Base-by-base conservation (phyloP, 2,888 invertebrate genomes). In the Drymonia ruficornis region DNA sequence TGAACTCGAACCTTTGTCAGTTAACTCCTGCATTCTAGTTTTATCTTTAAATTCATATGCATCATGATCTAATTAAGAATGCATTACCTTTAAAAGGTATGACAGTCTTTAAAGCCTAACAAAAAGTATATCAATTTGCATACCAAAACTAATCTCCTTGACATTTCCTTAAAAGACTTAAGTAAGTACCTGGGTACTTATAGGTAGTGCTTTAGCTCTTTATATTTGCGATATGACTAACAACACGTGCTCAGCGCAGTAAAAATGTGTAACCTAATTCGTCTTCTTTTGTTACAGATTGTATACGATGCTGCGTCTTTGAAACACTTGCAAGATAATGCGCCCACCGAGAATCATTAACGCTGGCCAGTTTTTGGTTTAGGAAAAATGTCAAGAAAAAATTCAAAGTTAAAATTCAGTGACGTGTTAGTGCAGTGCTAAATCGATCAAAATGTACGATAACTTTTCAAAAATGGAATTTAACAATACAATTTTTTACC, bases 401-500 rank as follows among this genome's bases (percentile, higher is more conserved):
- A 68, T 75, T 77, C 76, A 34, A 78, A 80, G 67, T 72, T 70
- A 47, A 67, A 63, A 52, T 59, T 66, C 61, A 67, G 59, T 72
- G 79, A 62, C 56, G 70, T 69, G 61, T 34, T 81, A 13, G 19
- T 43, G 43, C 13, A 13, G 78, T 60, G 65, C 55, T 63, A 56
- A 63, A 63, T 67, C 65, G 55, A 65, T 63, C 50, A 71, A 69
- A 62, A 72, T 68, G 59, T 68, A 64, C 56, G 72, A 74, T 52
- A 78, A 73, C 67, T 63, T 68, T 70, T 66, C 71, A 49, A 80
- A 71, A 47, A 86, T 87, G 84, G 86, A 84, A 59, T 57, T 71
- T 52, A 73, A 84, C 64, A 81, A 91, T 74, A 70, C 82, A 56
- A 79, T 87, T 56, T 79, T 89, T 63, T 97, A 96, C 81, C 96